Conservation (phyloP, 2,113 vertebrate species). For the Sturnira hondurensis region DNA sequence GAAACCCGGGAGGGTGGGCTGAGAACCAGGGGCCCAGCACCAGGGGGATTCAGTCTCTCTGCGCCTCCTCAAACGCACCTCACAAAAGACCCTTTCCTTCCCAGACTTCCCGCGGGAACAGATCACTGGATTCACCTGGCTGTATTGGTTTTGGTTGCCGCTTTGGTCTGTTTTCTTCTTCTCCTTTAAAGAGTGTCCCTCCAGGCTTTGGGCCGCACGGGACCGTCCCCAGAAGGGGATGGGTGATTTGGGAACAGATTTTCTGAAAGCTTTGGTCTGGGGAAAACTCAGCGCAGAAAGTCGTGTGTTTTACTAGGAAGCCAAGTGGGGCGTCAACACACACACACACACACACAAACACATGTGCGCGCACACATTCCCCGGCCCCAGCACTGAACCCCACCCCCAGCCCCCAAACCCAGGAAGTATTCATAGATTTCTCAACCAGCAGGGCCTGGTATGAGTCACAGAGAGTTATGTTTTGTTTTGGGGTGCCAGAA, state of each 20-base stretch:
- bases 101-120: rapidly evolving
- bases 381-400: background rate
- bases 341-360: background rate
- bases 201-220: background rate
- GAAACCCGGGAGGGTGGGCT: background rate
- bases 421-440: slow-evolving; percentile 44
- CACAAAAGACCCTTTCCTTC: background rate
- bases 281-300: background rate
- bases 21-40: rapidly evolving
- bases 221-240: background rate
- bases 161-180: background rate
- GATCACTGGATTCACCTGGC: rapidly evolving
- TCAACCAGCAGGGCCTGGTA: background rate
- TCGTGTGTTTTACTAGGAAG: background rate
- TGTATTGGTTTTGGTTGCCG: background rate
- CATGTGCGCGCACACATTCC: background rate
- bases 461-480: slow-evolving; percentile 60
- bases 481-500: background rate
- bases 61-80: rapidly evolving
- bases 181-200: background rate
- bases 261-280: background rate
- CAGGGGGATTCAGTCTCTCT: rapidly evolving
- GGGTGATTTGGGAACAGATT: background rate
- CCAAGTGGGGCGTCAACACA: background rate
- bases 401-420: background rate